These are phyloP conservation scores for Cyclina sinensis DNA, from an alignment of 1,140 invertebrate genomes.

Conservation along the genomic window DNA sequence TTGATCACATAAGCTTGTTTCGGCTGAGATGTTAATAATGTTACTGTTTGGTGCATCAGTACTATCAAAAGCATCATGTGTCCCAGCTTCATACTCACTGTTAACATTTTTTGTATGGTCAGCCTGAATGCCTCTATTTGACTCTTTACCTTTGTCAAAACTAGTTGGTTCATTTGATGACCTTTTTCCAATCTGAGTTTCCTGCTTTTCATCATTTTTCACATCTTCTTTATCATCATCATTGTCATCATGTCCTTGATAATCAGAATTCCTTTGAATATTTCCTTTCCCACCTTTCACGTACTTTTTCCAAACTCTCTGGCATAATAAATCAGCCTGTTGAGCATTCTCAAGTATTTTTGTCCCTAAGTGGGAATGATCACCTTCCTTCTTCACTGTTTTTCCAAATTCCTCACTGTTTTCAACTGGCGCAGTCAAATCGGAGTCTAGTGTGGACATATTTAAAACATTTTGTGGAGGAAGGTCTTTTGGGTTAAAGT, in stretches of 20 bases:
- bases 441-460: neutral
- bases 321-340: constrained; percentile 51
- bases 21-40: neutral
- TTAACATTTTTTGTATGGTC: neutral
- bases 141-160: neutral
- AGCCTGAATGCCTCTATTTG: neutral
- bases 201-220: neutral
- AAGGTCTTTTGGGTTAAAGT: constrained; percentile 40
- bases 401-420: neutral
- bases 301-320: constrained; percentile 47
- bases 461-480: neutral
- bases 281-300: neutral
- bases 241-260: neutral
- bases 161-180: neutral
- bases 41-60: neutral
- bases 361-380: neutral
- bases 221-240: neutral
- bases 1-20: neutral
- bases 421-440: neutral
- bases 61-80: neutral
- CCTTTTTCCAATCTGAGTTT: neutral
- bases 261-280: neutral
- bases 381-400: neutral
- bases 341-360: constrained; percentile 18
- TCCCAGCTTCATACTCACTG: neutral